Evolutionary conservation across 2,888 invertebrate species (phyloP).

Genomic region (Thera obeliscata): DNA sequence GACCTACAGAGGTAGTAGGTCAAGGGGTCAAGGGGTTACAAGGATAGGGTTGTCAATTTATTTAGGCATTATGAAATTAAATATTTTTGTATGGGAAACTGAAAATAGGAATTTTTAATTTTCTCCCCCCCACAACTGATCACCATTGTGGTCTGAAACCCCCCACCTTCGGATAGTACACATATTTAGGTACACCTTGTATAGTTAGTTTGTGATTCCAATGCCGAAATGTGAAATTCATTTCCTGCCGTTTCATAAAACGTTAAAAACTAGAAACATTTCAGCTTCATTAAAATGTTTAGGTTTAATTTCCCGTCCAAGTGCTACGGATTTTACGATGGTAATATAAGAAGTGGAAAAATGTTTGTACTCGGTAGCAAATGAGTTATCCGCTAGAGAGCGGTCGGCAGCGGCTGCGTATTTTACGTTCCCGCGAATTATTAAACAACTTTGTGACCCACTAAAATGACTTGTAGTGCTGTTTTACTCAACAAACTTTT

Average conservation of each 20-base stretch:
- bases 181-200: no score
- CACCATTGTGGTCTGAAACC: no score
- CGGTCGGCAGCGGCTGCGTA: constrained; percentile 34
- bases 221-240: no score
- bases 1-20: no score
- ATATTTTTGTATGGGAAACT: no score
- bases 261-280: constrained; percentile 15
- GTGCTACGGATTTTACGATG: constrained; percentile 25
- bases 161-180: no score
- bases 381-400: constrained; percentile 24
- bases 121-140: no score
- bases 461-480: constrained; percentile 47
- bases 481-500: constrained; percentile 2
- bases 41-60: no score
- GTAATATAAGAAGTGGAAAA: constrained; percentile 24
- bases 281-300: constrained; percentile 36
- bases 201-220: constrained; percentile 21
- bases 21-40: no score
- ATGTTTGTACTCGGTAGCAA: constrained; percentile 21
- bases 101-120: no score
- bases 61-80: no score
- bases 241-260: constrained; percentile 27
- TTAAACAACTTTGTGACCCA: constrained; percentile 37
- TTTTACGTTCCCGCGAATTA: constrained; percentile 35
- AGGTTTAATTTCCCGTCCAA: constrained; percentile 29